These are phyloP conservation scores for Montipora cactus DNA, from an alignment of 64 coral and sea anemone species.

Conservation along the genomic window DNA sequence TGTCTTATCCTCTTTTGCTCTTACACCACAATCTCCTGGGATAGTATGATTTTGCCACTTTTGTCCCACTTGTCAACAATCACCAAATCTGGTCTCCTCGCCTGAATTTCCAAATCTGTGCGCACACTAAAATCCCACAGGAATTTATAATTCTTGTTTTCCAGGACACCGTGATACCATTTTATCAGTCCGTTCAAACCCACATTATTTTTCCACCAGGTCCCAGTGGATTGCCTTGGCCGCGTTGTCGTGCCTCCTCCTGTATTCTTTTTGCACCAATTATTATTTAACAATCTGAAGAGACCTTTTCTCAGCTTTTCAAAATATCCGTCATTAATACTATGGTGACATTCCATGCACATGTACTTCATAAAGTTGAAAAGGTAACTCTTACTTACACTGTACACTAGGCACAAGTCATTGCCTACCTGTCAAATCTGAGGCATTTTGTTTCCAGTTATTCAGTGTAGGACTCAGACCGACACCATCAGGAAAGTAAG, in stretches of 20 bases:
- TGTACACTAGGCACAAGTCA: not conserved
- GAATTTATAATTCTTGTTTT: not conserved
- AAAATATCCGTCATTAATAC: too few relatives aligned
- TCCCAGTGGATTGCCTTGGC: not conserved
- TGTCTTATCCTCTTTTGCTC: too few relatives aligned
- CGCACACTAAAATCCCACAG: not conserved
- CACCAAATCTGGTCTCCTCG: too few relatives aligned
- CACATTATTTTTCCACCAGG: not conserved
- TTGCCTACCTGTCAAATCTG: constrained; percentile 11
- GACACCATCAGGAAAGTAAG: constrained; percentile 97
- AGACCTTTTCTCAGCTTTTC: too few relatives aligned
- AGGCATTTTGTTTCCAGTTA: constrained; percentile 4
- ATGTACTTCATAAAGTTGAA: too few relatives aligned
- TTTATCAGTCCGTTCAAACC: not conserved
- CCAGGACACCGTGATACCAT: not conserved
- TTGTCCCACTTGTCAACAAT: too few relatives aligned
- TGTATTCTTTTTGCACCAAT: too few relatives aligned
- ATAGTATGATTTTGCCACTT: not conserved
- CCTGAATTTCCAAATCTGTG: too few relatives aligned
- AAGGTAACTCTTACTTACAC: not conserved
- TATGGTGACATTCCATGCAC: too few relatives aligned
- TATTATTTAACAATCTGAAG: too few relatives aligned
- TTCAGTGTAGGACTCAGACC: constrained; percentile 73
- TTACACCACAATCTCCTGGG: too few relatives aligned
- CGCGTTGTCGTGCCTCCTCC: too few relatives aligned